Evolutionary conservation across 2,113 vertebrate species (phyloP).

Genomic region (Hypomesus transpacificus): DNA sequence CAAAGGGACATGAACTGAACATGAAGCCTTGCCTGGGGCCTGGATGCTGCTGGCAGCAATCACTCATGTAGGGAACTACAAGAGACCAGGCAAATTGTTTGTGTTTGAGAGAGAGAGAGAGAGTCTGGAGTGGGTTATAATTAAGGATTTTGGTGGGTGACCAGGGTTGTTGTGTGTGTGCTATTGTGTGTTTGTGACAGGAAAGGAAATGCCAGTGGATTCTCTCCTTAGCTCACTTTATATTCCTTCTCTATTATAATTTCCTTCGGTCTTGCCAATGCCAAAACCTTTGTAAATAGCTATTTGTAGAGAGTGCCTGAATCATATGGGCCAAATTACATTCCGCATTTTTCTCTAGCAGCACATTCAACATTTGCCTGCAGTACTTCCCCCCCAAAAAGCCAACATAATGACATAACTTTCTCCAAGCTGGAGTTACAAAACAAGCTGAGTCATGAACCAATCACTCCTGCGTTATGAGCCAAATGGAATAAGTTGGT

Average conservation of each 20-base stretch:
- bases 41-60: too few species aligned
- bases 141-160: too few species aligned
- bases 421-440: background rate
- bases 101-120: too few species aligned
- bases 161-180: too few species aligned
- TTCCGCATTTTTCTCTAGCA: conserved; percentile 25
- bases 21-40: too few species aligned
- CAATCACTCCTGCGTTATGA: background rate
- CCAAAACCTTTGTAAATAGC: conserved; percentile 23
- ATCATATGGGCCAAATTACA: conserved; percentile 35
- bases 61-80: too few species aligned
- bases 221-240: conserved; percentile 10
- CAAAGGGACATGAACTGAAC: too few species aligned
- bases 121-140: too few species aligned
- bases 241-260: conserved; percentile 24
- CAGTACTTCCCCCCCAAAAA: conserved; percentile 8
- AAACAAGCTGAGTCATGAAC: conserved; percentile 8
- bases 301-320: conserved; percentile 32
- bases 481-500: background rate
- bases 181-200: too few species aligned
- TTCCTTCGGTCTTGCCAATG: conserved; percentile 32
- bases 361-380: background rate
- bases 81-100: too few species aligned
- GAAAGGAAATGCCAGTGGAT: background rate
- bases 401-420: background rate